Base-by-base conservation (phyloP, 2,113 vertebrate species). In the Barbus barbus region DNA sequence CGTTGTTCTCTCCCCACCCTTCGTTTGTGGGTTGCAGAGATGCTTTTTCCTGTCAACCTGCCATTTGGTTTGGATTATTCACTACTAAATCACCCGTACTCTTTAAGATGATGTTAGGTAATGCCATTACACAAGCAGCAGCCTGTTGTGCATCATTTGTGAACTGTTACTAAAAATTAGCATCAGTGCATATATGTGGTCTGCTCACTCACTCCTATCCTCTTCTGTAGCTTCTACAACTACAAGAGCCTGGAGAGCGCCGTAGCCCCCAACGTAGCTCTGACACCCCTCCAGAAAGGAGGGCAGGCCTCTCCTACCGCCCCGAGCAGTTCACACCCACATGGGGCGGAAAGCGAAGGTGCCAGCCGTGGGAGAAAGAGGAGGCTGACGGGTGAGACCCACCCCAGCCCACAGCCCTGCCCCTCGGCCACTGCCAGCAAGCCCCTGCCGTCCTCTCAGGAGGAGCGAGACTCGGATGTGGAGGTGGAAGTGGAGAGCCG, bases 401-500 rank as follows among this genome's bases (percentile, higher is more conserved):
- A 93, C 0, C 84, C 89, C 0, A 76, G 78, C 0, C 90, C 94
- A 0, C 96, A 96, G 0, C 80, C 92, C 0, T 89, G 88, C 4
- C 89, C 94, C 0, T 4, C 93, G 0, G 86, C 85, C 0, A 26
- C 91, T 0, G 90, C 91, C 86, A 80, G 92, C 89, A 92, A 87
- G 75, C 88, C 83, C 0, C 22, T 60, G 71, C 86, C 11, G 36
- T 58, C 51, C 56, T 87, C 85, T 0, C 96, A 94, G 81, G 96
- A 97, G 1, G 96, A 97, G 82, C 96, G 94, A 86, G 97, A 98
- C 83, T 98, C 97, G 0, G 97, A 99, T 88, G 96, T 97, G 3
- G 98, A 99, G 87, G 96, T 98, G 0, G 98, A 99, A 83, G 96
- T 97, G 24, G 97, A 98, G 88, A 97, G 95, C 87, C 94, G 97